Evolutionary conservation across 1,140 invertebrate genomes (phyloP), one percentile per base, ranked within the genome.

Genomic region (Listronotus bonariensis): DNA sequence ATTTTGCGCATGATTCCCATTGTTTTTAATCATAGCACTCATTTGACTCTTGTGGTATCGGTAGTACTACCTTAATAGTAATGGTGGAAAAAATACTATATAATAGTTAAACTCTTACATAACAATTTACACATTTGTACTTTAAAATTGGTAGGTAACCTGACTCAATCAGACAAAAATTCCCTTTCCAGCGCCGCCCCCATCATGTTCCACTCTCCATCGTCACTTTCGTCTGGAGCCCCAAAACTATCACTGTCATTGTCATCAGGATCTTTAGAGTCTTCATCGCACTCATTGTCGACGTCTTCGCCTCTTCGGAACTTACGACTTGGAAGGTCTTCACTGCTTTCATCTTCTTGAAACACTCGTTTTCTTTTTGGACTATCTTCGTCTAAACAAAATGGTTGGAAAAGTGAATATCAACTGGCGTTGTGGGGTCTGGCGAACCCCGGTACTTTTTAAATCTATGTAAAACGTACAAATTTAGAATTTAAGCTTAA

Each of bases 141-240:
- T 26, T 26, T 26, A 3, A 26, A 26, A 26, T 5, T 26, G n/a
- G n/a, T n/a, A 38, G 12, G 10, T 8, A 49, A 49, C 17, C 12
- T 26, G 1, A 36, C 6, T 54, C 34, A 53, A 34, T 54, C 63
- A 5, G 84, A 82, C 46, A 95, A 82, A 78, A 97, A 95, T 81
- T 95, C 93, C 70, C 91, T 84, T 79, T 96, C 93, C 26, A 97
- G 84, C 11, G 93, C 93, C 9, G 91, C 92, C n/a, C 93, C 93
- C 87, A 97, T 93, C 72, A 89, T 88, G 77, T 91, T 91, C 91
- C 91, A 93, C 61, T 92, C 90, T 58, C 89, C 86, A 72, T 92
- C 90, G 70, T 91, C 89, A 57, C 83, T 82, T 52, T 78, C 77
- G 45, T 85, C 82, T 4, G 82, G 82, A 11, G 85, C 82, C 26